These are phyloP conservation scores for Florisuga fusca DNA, from an alignment of 2,797 vertebrate genomes.

Conservation along the genomic window DNA sequence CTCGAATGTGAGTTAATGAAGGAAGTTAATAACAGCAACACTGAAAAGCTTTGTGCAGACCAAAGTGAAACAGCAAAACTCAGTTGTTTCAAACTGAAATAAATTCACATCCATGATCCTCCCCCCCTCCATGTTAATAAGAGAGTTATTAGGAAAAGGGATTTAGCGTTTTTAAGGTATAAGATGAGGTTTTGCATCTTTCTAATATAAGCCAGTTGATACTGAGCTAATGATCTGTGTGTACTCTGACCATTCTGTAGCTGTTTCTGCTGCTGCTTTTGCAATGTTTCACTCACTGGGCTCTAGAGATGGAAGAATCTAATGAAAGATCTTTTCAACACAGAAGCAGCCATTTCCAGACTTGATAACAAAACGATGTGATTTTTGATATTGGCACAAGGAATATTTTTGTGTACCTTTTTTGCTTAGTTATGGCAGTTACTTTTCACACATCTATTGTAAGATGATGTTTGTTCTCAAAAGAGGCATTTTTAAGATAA, in stretches of 20 bases:
- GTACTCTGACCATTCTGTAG: slow-evolving; percentile 48
- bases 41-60: slow-evolving; percentile 48
- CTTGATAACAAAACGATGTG: slow-evolving; percentile 51
- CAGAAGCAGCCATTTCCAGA: slow-evolving; percentile 58
- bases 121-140: slow-evolving; percentile 24
- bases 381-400: neutral
- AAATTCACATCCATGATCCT: slow-evolving; percentile 39
- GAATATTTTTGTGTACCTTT: neutral
- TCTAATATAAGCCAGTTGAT: slow-evolving; percentile 25
- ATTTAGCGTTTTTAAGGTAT: slow-evolving; percentile 19
- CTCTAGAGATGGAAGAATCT: slow-evolving; percentile 34
- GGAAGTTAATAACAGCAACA: slow-evolving; percentile 71
- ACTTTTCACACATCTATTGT: neutral
- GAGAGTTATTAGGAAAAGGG: slow-evolving; percentile 35
- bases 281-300: neutral
- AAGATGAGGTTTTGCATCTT: slow-evolving; percentile 35
- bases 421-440: slow-evolving; percentile 36
- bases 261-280: slow-evolving; percentile 60
- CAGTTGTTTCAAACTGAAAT: slow-evolving; percentile 45
- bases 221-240: slow-evolving; percentile 5
- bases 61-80: slow-evolving; percentile 4
- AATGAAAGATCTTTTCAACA: slow-evolving; percentile 56
- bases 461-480: neutral
- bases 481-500: neutral
- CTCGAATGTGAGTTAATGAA: slow-evolving; percentile 76